Evolutionary conservation across 2,113 vertebrate genomes (phyloP).

Genomic region (Papio anubis): DNA sequence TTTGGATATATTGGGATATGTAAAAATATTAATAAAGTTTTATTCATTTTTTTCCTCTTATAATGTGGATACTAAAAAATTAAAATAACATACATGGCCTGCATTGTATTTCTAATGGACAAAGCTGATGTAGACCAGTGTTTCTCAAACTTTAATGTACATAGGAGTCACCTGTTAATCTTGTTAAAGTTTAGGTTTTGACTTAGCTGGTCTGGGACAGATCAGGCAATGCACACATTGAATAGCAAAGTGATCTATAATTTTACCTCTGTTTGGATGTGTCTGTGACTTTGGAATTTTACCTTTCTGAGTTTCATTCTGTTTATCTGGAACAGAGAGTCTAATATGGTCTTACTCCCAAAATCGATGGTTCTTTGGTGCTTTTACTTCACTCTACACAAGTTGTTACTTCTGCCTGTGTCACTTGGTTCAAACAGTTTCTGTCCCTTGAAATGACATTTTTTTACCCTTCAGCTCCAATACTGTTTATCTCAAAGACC

Average conservation of each 20-base stretch:
- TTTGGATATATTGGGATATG: background rate
- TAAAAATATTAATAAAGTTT: constrained; percentile 10
- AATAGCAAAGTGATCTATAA: background rate
- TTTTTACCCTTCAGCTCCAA: background rate
- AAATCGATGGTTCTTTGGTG: background rate
- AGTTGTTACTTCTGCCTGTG: background rate
- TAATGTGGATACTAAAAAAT: background rate
- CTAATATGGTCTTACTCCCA: background rate
- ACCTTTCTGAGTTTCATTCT: background rate
- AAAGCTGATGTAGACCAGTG: background rate
- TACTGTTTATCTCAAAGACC: background rate
- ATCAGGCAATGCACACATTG: background rate
- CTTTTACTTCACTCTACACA: background rate
- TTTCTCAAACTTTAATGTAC: constrained; percentile 14
- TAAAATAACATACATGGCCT: background rate
- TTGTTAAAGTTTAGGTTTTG: background rate
- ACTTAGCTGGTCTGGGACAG: background rate
- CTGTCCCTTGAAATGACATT: background rate
- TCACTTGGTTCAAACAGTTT: background rate
- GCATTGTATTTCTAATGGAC: background rate
- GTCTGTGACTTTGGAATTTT: background rate
- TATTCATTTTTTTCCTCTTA: background rate
- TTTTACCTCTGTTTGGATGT: background rate
- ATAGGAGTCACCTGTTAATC: background rate
- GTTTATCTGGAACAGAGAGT: background rate